Conservation (phyloP, 1,140 invertebrate genomes). For the Hylyphantes graminicola region DNA sequence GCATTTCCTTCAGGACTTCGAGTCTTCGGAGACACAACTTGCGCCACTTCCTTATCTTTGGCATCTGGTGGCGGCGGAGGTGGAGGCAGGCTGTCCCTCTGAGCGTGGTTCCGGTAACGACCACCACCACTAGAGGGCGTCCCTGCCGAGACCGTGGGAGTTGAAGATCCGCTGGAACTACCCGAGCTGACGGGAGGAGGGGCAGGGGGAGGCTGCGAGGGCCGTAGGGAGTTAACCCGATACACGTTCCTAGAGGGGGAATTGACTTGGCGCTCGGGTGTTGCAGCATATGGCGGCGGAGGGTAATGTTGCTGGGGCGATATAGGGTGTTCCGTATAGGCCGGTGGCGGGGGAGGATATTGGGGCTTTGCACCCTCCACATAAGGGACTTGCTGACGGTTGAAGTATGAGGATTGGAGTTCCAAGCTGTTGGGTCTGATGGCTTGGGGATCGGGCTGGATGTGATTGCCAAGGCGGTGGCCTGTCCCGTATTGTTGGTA, state of each 20-base stretch:
- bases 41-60: not conserved
- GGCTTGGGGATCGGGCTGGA: slow-evolving; percentile 66
- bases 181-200: slow-evolving; percentile 62
- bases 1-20: not conserved
- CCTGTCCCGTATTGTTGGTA: slow-evolving; percentile 29
- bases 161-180: slow-evolving; percentile 68
- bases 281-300: slow-evolving; percentile 62
- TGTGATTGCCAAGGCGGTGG: slow-evolving; percentile 67
- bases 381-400: slow-evolving; percentile 44
- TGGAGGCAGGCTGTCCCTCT: slow-evolving; percentile 80
- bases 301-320: slow-evolving; percentile 61
- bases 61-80: slow-evolving; percentile 81
- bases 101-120: slow-evolving; percentile 70
- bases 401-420: slow-evolving; percentile 59
- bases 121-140: slow-evolving; percentile 75
- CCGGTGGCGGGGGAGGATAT: slow-evolving; percentile 64
- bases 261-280: slow-evolving; percentile 65
- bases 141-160: slow-evolving; percentile 71
- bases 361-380: slow-evolving; percentile 62
- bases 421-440: slow-evolving; percentile 82
- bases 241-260: slow-evolving; percentile 33
- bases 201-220: slow-evolving; percentile 62
- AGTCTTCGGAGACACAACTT: not conserved
- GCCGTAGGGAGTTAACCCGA: slow-evolving; percentile 46
- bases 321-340: slow-evolving; percentile 63